These are phyloP conservation scores for Thrips palmi DNA, from an alignment of 1,140 invertebrate genomes.

Conservation along the genomic window DNA sequence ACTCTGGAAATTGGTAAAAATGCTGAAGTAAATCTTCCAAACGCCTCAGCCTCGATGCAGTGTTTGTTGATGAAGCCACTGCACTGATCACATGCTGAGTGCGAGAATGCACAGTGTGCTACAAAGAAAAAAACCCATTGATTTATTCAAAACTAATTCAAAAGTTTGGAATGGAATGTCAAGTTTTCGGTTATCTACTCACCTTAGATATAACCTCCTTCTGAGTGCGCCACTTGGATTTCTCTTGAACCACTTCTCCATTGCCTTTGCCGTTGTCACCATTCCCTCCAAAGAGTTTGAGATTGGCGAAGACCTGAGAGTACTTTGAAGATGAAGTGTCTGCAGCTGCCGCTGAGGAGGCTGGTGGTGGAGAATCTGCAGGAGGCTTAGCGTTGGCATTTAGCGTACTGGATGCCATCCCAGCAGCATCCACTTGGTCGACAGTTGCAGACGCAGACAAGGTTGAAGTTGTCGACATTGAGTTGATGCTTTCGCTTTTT, in stretches of 20 bases:
- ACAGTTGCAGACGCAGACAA: not conserved
- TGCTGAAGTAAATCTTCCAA: conserved; percentile 48
- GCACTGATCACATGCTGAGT: conserved; percentile 46
- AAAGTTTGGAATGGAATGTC: conserved; percentile 7
- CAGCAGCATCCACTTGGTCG: not conserved
- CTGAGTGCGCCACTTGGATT: conserved; percentile 25
- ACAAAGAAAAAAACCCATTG: conserved; percentile 20
- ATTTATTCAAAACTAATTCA: conserved; percentile 15
- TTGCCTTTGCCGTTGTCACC: no score
- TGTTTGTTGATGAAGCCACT: conserved; percentile 35
- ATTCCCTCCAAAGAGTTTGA: no score
- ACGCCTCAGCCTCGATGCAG: conserved; percentile 33
- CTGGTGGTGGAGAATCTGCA: not conserved
- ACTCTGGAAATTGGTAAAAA: conserved; percentile 48
- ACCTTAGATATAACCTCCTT: conserved; percentile 16
- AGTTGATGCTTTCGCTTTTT: conserved; percentile 7
- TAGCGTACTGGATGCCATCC: not conserved
- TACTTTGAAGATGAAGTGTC: conserved; percentile 13
- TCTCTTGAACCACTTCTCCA: no score
- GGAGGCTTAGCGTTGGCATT: not conserved
- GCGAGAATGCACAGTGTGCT: conserved; percentile 38
- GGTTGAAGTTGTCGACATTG: not conserved
- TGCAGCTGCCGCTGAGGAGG: not conserved
- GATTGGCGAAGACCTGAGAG: no score
- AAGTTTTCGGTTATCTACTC: not conserved